Percentiles rank a stretch among this genome's conserved stretches.
Conservation (phyloP, 37 sponge, comb jelly and placozoan genomes). For the Mnemiopsis leidyi region DNA sequence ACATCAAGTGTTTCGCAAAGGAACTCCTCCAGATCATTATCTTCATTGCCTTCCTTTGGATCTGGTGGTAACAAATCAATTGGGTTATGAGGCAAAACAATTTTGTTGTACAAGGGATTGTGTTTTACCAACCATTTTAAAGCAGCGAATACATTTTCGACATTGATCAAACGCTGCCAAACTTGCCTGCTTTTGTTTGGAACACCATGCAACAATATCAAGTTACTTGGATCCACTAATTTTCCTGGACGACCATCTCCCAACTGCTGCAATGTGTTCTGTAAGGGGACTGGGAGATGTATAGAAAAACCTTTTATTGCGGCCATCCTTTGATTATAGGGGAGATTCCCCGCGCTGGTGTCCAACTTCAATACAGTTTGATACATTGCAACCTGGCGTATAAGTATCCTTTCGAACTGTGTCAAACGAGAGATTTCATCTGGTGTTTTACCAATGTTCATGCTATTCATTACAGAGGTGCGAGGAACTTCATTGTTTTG, state of each 20-base stretch:
- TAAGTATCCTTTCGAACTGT: background rate
- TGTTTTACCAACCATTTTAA: background rate
- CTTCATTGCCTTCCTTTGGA: background rate
- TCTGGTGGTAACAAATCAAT: background rate
- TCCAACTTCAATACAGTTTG: background rate
- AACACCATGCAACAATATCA: background rate
- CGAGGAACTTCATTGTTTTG: background rate
- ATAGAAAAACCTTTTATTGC: background rate
- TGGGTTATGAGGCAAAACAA: background rate
- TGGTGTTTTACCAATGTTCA: background rate
- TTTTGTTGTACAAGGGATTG: constrained; percentile 13
- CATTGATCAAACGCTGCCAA: background rate
- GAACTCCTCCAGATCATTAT: background rate
- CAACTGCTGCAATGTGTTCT: background rate
- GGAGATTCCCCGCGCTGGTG: background rate
- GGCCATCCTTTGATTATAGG: background rate
- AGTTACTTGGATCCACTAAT: background rate
- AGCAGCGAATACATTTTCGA: background rate
- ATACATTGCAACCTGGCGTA: background rate
- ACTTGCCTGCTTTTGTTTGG: background rate
- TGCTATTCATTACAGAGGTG: background rate
- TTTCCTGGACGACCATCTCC: background rate
- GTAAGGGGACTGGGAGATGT: background rate
- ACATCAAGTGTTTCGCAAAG: background rate
- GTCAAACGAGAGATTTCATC: background rate